phyloP scores from a whole-genome alignment of 1,140 invertebrate species.

The Neodiprion lecontei region DNA sequence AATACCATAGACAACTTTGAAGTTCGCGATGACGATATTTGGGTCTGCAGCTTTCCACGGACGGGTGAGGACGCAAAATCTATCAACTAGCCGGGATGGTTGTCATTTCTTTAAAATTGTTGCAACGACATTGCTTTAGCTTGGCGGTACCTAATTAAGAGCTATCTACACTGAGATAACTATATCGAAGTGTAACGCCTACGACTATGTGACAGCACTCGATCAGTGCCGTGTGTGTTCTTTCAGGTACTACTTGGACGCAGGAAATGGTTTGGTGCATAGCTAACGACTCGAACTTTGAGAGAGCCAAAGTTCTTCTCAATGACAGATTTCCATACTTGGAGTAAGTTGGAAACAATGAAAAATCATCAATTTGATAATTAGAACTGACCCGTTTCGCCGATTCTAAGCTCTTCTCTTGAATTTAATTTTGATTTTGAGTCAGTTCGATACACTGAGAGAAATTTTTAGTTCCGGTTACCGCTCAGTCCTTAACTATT shows the following conservation, averaged over 20 bases:
- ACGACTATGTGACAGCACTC: too few relatives aligned
- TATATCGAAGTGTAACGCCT: too few relatives aligned
- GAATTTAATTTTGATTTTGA: constrained; percentile 3
- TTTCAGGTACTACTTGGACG: constrained; percentile 62
- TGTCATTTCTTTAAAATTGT: too few relatives aligned
- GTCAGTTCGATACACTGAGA: too few relatives aligned
- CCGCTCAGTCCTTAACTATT: too few relatives aligned
- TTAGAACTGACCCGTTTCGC: constrained; percentile 1
- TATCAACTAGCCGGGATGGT: too few relatives aligned
- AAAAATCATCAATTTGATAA: neutral
- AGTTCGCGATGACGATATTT: constrained; percentile 64
- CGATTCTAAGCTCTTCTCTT: neutral
- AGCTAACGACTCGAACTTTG: constrained; percentile 58
- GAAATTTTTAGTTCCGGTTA: too few relatives aligned
- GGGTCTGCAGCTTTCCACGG: constrained; percentile 60
- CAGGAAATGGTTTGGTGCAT: constrained; percentile 65
- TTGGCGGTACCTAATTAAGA: too few relatives aligned
- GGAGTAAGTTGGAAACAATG: constrained; percentile 46
- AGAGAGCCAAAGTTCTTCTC: constrained; percentile 50
- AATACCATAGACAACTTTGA: constrained; percentile 52
- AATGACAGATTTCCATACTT: constrained; percentile 59
- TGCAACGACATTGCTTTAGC: too few relatives aligned
- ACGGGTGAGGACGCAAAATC: too few relatives aligned
- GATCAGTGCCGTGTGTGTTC: neutral
- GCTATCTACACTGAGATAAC: too few relatives aligned